Evolutionary conservation across 2,888 invertebrate species (phyloP), one percentile per base, ranked within the genome.

Genomic region (Rhopalosiphum nymphaeae): DNA sequence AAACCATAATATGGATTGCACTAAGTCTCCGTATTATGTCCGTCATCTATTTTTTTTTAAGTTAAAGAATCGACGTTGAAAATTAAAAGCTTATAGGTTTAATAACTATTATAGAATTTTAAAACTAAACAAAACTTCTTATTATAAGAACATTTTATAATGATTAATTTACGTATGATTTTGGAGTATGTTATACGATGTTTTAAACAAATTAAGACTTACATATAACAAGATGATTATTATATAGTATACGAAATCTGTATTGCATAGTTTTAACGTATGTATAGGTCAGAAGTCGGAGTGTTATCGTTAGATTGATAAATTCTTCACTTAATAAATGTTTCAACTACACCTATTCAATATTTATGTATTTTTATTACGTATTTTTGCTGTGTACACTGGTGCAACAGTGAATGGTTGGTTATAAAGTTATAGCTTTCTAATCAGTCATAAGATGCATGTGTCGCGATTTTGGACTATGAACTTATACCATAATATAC

Each of bases 211-310:
- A 11, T 85, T 25, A 44, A 44, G 26, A 85, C 44, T 87, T 21
- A 49, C 49, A 86, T 86, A 44, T 78, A 85, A 46, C 16, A 16
- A 86, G 46, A 29, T 29, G 29, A n/a, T 49, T 86, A 86, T 85
- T 85, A 86, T 53, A 61, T n/a, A 49, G 86, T 49, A 3, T 49
- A 87, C n/a, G n/a, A 87, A 87, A 87, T 87, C 46, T 87, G 16
- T 49, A 49, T 9, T 49, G n/a, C n/a, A n/a, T 87, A 87, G 29
- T 46, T 21, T 29, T 44, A 44, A 36, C 21, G 49, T 49, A 3
- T 57, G 1, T 42, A 26, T 26, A 89, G 56, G 42, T 56, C 89
- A 89, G 56, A 53, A 26, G 56, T 42, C 56, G 21, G 5, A 89
- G 42, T 56, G 56, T 26, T 87, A 87, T 87, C 56, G 7, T 88